Evolutionary conservation across 35 echinoderm and acorn worm genomes (phyloP).

Genomic region (Acanthaster planci): DNA sequence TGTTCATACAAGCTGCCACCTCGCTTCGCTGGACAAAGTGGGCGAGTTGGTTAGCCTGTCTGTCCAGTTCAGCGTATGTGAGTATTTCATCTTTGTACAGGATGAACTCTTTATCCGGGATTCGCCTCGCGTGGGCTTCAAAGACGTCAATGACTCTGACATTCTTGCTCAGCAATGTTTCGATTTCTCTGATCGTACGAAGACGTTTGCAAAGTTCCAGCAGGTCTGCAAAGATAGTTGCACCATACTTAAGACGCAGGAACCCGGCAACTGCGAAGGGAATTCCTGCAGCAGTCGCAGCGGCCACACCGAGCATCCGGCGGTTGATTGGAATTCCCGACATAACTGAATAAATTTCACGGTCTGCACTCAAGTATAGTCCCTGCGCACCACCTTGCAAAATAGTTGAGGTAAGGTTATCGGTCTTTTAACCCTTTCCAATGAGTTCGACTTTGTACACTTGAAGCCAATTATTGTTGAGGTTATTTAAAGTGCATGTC

Average conservation of each 20-base stretch:
- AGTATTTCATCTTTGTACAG: constrained; percentile 47
- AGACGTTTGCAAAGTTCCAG: neutral
- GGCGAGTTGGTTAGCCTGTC: constrained; percentile 33
- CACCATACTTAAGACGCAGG: neutral
- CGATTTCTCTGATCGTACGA: neutral
- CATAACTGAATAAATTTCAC: no score
- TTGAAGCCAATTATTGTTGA: no score
- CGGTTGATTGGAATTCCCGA: no score
- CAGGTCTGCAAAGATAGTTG: neutral
- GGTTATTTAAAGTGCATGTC: no score
- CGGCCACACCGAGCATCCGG: neutral
- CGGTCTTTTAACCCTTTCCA: no score
- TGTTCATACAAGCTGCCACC: neutral
- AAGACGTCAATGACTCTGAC: constrained; percentile 1
- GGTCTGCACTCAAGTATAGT: no score
- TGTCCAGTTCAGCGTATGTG: constrained; percentile 37
- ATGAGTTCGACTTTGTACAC: no score
- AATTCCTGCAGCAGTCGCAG: neutral
- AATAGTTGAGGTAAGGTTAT: no score
- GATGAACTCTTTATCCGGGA: constrained; percentile 22
- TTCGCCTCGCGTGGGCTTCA: constrained; percentile 2
- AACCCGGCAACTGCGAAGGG: neutral
- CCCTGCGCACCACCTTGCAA: no score
- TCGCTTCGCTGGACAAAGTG: constrained; percentile 7
- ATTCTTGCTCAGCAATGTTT: neutral